Base-by-base conservation (phyloP, 2,113 vertebrate genomes). In the Montifringilla adamsi region DNA sequence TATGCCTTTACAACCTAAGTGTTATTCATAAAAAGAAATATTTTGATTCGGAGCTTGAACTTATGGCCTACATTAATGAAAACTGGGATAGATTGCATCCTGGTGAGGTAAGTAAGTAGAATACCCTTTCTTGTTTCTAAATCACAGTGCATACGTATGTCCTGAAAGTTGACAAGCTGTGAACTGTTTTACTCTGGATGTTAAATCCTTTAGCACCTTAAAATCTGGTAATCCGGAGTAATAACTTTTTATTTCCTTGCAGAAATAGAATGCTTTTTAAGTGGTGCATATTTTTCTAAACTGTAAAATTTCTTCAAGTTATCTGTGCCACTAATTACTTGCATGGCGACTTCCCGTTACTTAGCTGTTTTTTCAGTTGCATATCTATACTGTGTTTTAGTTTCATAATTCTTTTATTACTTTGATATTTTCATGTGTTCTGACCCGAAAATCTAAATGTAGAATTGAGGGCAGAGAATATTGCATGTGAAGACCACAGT, bases 21-120 rank as follows among this genome's bases (percentile, higher is more conserved):
- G 98, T 99, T 97, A 99, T 99, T 98, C 99, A 99, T 97, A 99
- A 99, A 98, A 99, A 99, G 98, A 99, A 99, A 98, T 99, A 99
- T 86, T 99, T 99, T 98, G 99, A 99, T 97, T 99, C 99, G 6
- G 99, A 99, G 97, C 98, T 99, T 98, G 98, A 99, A 96, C 98
- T 99, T 91, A 99, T 99, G 99, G 97, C 98, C 87, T 99, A 99
- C 90, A 99, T 99, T 97, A 99, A 99, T 95, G 98, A 99, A 93
- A 99, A 99, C 97, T 99, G 99, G 99, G 99, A 99, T 93, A 98
- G 98, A 94, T 98, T 99, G 81, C 99, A 99, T 97, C 98, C 99
- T 88, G 99, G 99, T 78, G 98, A 99, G 98, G 99, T 99, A 97
- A 95, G 96, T 95, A 67, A n/a, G 72, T 79, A 70, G 74, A 60